Evolutionary conservation across 2,888 invertebrate genomes (phyloP).

Genomic region (Rhopalosiphum nymphaeae): DNA sequence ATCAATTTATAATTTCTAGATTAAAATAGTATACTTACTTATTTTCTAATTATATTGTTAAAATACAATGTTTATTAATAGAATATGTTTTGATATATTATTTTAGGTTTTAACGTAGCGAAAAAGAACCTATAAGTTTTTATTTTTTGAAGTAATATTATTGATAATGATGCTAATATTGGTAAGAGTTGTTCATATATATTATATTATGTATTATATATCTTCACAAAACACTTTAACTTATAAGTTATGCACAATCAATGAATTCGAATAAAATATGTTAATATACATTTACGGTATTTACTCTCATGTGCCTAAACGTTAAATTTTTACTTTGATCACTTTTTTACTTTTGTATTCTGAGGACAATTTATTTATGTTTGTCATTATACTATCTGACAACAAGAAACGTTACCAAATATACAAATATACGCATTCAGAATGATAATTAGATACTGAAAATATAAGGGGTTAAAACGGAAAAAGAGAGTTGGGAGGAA

Average conservation of each 20-base stretch:
- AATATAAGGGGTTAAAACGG: neutral
- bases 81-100: neutral
- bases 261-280: neutral
- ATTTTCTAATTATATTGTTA: neutral
- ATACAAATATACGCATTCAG: neutral
- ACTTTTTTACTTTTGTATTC: too few relatives aligned
- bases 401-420: neutral
- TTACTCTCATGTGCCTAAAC: neutral
- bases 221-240: too few relatives aligned
- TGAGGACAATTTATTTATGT: constrained; percentile 13
- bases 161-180: neutral
- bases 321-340: neutral
- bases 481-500: neutral
- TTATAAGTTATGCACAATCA: neutral
- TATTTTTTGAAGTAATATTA: neutral
- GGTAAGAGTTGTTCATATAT: neutral
- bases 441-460: constrained; percentile 23
- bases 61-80: neutral
- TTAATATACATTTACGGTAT: neutral
- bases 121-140: neutral
- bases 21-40: neutral
- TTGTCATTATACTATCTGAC: neutral
- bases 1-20: neutral
- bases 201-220: neutral
- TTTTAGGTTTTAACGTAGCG: neutral